phyloP scores from a whole-genome alignment of 2,888 invertebrate genomes.

The Patella ulyssiponensis region DNA sequence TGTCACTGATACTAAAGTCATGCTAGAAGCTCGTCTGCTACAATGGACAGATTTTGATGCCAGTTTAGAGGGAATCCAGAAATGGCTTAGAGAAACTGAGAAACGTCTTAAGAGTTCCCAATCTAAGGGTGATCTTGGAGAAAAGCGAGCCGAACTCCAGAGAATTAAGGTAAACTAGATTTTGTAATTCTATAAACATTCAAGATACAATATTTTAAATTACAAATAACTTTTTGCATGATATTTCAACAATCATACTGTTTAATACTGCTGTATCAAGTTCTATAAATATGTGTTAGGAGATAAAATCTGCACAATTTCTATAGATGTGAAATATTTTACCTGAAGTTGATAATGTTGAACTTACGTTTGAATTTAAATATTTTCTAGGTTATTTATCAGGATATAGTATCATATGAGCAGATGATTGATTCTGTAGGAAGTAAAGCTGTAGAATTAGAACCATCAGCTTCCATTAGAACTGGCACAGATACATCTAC shows the following conservation, averaged over 20 bases:
- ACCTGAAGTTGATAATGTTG: no score
- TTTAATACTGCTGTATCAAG: no score
- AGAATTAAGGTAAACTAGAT: constrained; percentile 61
- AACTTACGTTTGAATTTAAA: no score
- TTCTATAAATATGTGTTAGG: no score
- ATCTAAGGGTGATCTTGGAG: constrained; percentile 65
- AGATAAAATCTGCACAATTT: no score
- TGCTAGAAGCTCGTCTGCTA: constrained; percentile 89
- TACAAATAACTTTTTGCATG: no score
- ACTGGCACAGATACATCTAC: constrained; percentile 80
- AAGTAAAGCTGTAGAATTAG: constrained; percentile 91
- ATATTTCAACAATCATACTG: no score
- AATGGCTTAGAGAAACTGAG: constrained; percentile 95
- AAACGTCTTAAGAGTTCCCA: constrained; percentile 77
- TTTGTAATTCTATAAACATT: not conserved
- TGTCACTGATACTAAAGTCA: constrained; percentile 90
- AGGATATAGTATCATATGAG: constrained; percentile 96
- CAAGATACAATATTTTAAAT: no score
- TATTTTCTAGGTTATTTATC: constrained; percentile 82
- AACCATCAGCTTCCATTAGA: constrained; percentile 84
- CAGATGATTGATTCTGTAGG: constrained; percentile 97
- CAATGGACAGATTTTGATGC: constrained; percentile 95
- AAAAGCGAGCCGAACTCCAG: constrained; percentile 69
- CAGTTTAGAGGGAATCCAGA: constrained; percentile 92
- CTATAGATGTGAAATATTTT: no score